These are phyloP conservation scores for Nomada fabriciana DNA, from an alignment of 2,888 invertebrate genomes.

Conservation along the genomic window DNA sequence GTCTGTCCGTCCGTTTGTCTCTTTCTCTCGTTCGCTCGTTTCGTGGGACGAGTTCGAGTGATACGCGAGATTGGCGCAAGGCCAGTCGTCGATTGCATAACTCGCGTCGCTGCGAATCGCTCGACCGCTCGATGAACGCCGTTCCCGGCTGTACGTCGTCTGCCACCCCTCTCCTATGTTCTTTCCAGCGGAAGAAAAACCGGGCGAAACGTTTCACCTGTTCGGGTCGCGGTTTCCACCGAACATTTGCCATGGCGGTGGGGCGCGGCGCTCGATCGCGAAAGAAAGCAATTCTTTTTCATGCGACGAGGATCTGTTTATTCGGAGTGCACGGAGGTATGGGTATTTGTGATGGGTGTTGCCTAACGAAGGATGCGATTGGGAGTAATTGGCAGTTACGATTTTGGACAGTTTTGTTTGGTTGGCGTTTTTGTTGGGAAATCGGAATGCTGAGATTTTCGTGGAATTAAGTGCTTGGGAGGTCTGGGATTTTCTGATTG, in stretches of 20 bases:
- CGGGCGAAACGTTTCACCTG: slow-evolving; percentile 29
- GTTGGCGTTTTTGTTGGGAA: too few species aligned
- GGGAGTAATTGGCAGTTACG: too few species aligned
- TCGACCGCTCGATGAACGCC: slow-evolving; percentile 61
- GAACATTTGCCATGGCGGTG: background rate
- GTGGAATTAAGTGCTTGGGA: too few species aligned
- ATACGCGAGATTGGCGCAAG: slow-evolving; percentile 80
- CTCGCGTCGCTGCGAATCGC: slow-evolving; percentile 72
- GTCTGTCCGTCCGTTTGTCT: slow-evolving; percentile 1
- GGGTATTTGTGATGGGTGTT: too few species aligned
- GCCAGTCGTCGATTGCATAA: slow-evolving; percentile 79
- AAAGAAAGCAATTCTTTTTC: background rate
- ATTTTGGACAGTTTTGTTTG: too few species aligned
- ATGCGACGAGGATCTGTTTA: background rate
- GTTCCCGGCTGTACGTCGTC: slow-evolving; percentile 35
- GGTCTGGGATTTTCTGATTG: too few species aligned
- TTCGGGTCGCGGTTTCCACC: background rate
- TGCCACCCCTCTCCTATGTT: background rate
- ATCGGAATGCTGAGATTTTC: too few species aligned
- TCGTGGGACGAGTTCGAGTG: slow-evolving; percentile 69
- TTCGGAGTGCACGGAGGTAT: too few species aligned
- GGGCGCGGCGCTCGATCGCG: too few species aligned
- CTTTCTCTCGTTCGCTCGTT: slow-evolving; percentile 21
- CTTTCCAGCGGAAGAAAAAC: slow-evolving; percentile 5
- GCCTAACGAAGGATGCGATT: too few species aligned